Conservation (phyloP, 2,113 vertebrate species). For the Channa argus region DNA sequence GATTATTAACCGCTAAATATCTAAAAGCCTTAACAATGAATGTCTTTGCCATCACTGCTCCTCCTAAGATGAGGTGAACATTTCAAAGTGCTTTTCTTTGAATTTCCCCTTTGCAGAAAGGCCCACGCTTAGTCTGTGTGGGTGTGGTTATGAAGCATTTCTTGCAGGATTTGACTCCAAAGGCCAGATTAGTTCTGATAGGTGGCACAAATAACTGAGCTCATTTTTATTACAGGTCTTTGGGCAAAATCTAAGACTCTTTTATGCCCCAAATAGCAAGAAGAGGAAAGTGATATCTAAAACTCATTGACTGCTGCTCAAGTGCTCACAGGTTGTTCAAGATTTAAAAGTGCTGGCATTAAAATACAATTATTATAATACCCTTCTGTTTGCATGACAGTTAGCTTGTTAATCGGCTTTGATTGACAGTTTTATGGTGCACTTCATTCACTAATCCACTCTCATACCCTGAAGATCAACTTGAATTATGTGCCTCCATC, state of each 20-base stretch:
- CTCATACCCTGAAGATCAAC: slow-evolving; percentile 1
- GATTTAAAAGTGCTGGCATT: neutral
- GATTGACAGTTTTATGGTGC: slow-evolving; percentile 34
- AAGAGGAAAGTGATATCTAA: no score
- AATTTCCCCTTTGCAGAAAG: neutral
- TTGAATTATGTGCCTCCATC: slow-evolving; percentile 30
- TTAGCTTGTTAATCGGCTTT: slow-evolving; percentile 13
- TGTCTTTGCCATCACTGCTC: neutral
- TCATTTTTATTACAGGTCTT: neutral
- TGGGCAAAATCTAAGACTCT: neutral
- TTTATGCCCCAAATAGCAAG: neutral
- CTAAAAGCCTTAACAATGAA: slow-evolving; percentile 10
- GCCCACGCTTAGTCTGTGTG: slow-evolving; percentile 32
- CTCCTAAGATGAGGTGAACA: neutral
- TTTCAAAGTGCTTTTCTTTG: neutral
- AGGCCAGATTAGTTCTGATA: slow-evolving; percentile 10
- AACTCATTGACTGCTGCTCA: neutral
- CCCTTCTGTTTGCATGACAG: neutral
- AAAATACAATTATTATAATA: no score
- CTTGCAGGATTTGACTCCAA: slow-evolving; percentile 24
- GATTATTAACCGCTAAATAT: slow-evolving; percentile 1
- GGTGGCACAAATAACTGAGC: slow-evolving; percentile 14
- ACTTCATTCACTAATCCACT: slow-evolving; percentile 20
- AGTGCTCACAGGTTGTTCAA: neutral
- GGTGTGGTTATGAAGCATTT: slow-evolving; percentile 50